Percentiles rank a stretch among this genome's conserved stretches.
Evolutionary conservation across 2,797 vertebrate genomes (phyloP).

Genomic region (Falco berigora): DNA sequence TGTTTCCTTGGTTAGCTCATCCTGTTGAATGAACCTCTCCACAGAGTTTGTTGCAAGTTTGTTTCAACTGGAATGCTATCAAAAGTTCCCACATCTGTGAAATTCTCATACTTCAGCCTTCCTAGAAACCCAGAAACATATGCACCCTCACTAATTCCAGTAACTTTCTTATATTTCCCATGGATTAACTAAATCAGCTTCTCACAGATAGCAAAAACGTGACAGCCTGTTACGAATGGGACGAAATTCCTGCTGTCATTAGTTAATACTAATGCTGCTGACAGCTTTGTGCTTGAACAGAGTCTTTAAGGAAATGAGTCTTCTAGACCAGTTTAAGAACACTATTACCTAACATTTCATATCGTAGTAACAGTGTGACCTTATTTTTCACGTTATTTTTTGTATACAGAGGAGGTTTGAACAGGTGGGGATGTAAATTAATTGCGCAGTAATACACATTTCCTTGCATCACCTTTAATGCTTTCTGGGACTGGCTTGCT

Average conservation of each 20-base stretch:
- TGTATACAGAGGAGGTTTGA: background rate
- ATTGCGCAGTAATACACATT: background rate
- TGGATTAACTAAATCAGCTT: background rate
- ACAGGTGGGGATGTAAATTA: background rate
- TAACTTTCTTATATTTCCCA: background rate
- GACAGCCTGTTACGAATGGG: background rate
- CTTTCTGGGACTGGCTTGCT: background rate
- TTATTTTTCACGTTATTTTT: background rate
- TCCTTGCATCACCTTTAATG: background rate
- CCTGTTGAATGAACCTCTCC: conserved; percentile 56
- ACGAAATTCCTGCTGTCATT: background rate
- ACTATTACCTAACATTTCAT: background rate
- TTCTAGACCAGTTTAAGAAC: background rate
- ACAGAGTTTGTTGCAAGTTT: conserved; percentile 54
- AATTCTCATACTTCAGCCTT: conserved; percentile 39
- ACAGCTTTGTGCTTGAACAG: background rate
- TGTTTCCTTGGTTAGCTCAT: conserved; percentile 69
- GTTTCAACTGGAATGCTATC: conserved; percentile 57
- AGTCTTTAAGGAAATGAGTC: background rate
- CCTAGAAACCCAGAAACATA: conserved; percentile 52
- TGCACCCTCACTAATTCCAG: conserved; percentile 19
- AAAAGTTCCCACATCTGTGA: conserved; percentile 60
- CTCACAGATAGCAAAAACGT: background rate
- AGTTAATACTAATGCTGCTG: background rate
- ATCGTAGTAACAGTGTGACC: background rate